Evolutionary conservation across 35 echinoderm and acorn worm genomes (phyloP).

Genomic region (Apostichopus californicus): DNA sequence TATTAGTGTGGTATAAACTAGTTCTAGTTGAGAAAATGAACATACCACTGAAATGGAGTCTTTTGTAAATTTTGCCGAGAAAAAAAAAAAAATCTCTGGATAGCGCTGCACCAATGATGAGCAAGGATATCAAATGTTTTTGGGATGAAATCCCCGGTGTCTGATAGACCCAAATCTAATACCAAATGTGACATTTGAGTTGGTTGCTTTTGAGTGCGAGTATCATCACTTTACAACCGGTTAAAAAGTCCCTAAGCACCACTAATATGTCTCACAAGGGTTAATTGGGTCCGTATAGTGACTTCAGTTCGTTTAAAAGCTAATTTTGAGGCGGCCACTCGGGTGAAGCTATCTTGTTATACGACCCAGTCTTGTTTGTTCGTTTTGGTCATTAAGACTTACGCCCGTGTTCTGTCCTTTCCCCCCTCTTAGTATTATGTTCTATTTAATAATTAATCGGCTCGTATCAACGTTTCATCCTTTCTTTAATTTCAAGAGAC

Average conservation of each 20-base stretch:
- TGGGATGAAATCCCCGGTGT: neutral
- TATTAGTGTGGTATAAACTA: slow-evolving; percentile 22
- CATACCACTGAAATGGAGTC: slow-evolving; percentile 17
- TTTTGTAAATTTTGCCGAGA: neutral
- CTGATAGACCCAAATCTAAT: slow-evolving; percentile 33
- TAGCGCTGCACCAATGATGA: neutral
- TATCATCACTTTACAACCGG: slow-evolving; percentile 37
- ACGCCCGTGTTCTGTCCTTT: neutral
- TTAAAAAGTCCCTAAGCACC: slow-evolving; percentile 59
- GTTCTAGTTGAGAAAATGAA: slow-evolving; percentile 34
- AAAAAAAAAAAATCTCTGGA: neutral
- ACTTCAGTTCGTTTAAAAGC: slow-evolving; percentile 53
- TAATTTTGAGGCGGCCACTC: slow-evolving; percentile 25
- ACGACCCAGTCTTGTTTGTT: slow-evolving; percentile 35
- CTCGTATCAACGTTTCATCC: neutral
- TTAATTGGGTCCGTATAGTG: slow-evolving; percentile 51
- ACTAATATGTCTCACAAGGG: slow-evolving; percentile 19
- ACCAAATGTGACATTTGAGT: slow-evolving; percentile 42
- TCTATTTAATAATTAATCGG: slow-evolving; percentile 51
- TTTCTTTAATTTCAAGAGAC: slow-evolving; percentile 21
- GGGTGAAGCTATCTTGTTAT: slow-evolving; percentile 7
- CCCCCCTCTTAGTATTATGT: neutral
- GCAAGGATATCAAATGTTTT: slow-evolving; percentile 38
- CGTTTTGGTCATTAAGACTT: slow-evolving; percentile 39
- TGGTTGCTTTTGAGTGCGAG: slow-evolving; percentile 17